A percentile compares a stretch with the other conserved stretches of the same genome.
Conservation (phyloP, 1,140 invertebrate species). For the Cherax quadricarinatus region DNA sequence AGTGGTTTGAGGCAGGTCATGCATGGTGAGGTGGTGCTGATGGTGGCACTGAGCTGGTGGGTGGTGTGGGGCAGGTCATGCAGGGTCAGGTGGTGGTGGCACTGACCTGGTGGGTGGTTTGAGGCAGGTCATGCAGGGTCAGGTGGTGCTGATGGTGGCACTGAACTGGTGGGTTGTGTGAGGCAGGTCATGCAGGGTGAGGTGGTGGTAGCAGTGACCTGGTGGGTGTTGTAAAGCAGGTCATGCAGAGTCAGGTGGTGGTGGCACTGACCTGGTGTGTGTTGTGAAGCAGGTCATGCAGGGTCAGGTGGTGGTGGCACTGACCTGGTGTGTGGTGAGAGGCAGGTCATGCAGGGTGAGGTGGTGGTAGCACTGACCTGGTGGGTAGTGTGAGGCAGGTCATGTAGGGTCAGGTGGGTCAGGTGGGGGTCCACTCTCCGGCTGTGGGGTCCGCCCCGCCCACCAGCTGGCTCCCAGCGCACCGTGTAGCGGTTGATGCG, state of each 20-base stretch:
- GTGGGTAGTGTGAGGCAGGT: slow-evolving; percentile 50
- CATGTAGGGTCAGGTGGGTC: slow-evolving; percentile 60
- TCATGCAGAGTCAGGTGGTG: background rate
- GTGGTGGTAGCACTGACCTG: slow-evolving; percentile 9
- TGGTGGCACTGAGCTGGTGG: no score
- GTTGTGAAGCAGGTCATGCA: slow-evolving; percentile 51
- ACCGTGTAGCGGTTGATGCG: slow-evolving; percentile 78
- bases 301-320: slow-evolving; percentile 37
- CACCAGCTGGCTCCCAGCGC: slow-evolving; percentile 74
- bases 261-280: slow-evolving; percentile 35
- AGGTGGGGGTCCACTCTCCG: slow-evolving; percentile 43
- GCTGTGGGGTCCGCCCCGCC: slow-evolving; percentile 23
- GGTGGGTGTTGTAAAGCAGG: no score
- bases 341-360: background rate
- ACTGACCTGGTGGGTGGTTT: no score
- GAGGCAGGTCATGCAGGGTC: no score
- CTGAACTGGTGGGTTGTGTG: no score
- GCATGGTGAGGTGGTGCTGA: no score
- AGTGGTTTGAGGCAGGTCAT: no score
- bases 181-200: background rate
- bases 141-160: no score
- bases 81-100: no score
- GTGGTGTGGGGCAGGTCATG: no score
- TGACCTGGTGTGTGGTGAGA: background rate
- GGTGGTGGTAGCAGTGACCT: no score